Evolutionary conservation across 37 sponge, comb jelly and placozoan species (phyloP).

Genomic region (Mnemiopsis leidyi): DNA sequence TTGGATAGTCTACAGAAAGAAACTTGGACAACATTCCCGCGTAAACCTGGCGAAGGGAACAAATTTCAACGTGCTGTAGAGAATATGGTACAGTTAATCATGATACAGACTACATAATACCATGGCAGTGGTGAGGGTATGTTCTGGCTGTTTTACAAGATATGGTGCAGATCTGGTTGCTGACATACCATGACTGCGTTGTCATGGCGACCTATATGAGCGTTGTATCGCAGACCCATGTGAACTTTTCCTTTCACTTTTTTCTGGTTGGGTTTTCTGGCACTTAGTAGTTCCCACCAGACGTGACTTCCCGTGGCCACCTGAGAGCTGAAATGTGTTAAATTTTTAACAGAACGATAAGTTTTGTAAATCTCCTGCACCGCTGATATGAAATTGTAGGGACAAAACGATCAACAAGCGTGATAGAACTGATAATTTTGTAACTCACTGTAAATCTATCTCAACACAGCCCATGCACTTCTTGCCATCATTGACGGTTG

Average conservation of each 20-base stretch:
- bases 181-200: conserved; percentile 24
- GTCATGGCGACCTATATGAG: neutral
- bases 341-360: neutral
- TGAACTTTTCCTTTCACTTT: conserved; percentile 22
- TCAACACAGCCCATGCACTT: conserved; percentile 44
- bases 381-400: no score
- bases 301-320: neutral
- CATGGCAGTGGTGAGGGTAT: no score
- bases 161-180: no score
- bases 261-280: neutral
- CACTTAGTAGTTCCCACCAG: conserved; percentile 10
- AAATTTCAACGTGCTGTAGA: no score
- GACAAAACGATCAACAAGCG: no score
- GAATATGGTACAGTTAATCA: no score
- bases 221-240: conserved; percentile 32
- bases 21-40: conserved; percentile 45
- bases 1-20: conserved; percentile 17
- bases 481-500: conserved; percentile 30
- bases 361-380: neutral
- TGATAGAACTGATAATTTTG: no score
- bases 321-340: neutral
- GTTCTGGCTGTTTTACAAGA: no score
- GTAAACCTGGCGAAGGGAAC: no score
- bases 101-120: no score
- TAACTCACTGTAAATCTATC: neutral